Percentiles rank a stretch among this genome's conserved stretches.
These are phyloP conservation scores for Danio aesculapii DNA, from an alignment of 2,797 vertebrate species.

Conservation along the genomic window DNA sequence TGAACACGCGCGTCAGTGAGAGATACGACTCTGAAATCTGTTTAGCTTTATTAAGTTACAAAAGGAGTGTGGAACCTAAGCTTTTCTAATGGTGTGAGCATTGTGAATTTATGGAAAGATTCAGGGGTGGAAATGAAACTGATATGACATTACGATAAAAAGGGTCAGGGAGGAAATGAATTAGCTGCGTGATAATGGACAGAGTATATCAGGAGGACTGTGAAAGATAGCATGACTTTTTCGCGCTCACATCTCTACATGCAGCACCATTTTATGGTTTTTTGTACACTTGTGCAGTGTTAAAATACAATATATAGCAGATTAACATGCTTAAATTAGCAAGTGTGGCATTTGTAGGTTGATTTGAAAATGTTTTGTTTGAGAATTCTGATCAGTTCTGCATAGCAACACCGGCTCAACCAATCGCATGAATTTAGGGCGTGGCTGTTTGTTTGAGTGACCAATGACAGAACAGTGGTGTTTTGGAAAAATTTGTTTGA, in stretches of 20 bases:
- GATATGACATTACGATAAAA: conserved; percentile 44
- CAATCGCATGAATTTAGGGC: background rate
- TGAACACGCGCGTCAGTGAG: background rate
- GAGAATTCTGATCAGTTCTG: background rate
- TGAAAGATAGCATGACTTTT: conserved; percentile 17
- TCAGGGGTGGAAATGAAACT: conserved; percentile 19
- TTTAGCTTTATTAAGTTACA: conserved; percentile 12
- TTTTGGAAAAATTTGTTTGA: conserved; percentile 2
- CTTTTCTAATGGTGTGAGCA: conserved; percentile 21
- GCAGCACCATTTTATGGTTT: conserved; percentile 4
- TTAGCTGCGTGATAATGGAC: background rate
- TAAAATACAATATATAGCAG: background rate
- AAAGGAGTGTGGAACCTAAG: background rate
- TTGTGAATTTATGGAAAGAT: conserved; percentile 30
- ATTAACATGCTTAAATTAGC: background rate
- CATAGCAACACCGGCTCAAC: conserved; percentile 7
- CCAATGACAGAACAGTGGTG: background rate
- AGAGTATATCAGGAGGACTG: background rate
- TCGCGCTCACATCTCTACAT: background rate
- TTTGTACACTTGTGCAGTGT: background rate
- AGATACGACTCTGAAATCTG: conserved; percentile 32
- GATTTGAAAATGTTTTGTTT: background rate
- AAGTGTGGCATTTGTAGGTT: background rate
- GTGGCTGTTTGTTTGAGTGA: background rate
- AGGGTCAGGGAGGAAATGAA: conserved; percentile 25